A percentile compares a stretch with the other conserved stretches of the same genome.
phyloP scores from a whole-genome alignment of 2,888 invertebrate genomes.

The Acheta domesticus region DNA sequence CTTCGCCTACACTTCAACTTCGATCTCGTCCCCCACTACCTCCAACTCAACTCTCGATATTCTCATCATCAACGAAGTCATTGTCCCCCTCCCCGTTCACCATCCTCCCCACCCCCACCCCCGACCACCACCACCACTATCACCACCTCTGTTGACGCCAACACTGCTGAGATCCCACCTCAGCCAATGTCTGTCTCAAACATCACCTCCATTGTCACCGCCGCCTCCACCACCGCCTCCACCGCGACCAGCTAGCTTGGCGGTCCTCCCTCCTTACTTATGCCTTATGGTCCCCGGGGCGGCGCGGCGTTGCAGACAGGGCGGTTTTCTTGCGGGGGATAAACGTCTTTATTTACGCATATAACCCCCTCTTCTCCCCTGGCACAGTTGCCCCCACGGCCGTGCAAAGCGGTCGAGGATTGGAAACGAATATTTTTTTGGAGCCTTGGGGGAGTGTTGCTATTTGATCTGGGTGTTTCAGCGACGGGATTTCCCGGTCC shows the following conservation, averaged over 20 bases:
- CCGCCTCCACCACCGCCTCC: not conserved
- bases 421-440: not conserved
- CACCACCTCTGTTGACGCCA: too few relatives aligned
- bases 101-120: too few relatives aligned
- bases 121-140: too few relatives aligned
- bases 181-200: too few relatives aligned
- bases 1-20: too few relatives aligned
- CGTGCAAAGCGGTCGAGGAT: not conserved
- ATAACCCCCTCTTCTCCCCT: not conserved
- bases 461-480: not conserved
- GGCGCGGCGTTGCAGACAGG: not conserved
- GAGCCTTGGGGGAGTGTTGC: not conserved
- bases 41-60: too few relatives aligned
- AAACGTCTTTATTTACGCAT: conserved; percentile 18
- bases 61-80: too few relatives aligned
- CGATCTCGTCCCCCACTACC: too few relatives aligned
- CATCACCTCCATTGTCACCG: not conserved
- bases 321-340: not conserved
- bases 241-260: not conserved
- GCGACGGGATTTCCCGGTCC: not conserved
- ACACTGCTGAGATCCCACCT: too few relatives aligned
- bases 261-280: not conserved
- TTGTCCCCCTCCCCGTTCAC: too few relatives aligned
- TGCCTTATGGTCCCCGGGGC: not conserved
- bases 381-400: not conserved